A percentile compares a stretch with the other conserved stretches of the same genome.
These are phyloP conservation scores for Sebastes melanostomus DNA, from an alignment of 2,797 vertebrate species.

Conservation along the genomic window DNA sequence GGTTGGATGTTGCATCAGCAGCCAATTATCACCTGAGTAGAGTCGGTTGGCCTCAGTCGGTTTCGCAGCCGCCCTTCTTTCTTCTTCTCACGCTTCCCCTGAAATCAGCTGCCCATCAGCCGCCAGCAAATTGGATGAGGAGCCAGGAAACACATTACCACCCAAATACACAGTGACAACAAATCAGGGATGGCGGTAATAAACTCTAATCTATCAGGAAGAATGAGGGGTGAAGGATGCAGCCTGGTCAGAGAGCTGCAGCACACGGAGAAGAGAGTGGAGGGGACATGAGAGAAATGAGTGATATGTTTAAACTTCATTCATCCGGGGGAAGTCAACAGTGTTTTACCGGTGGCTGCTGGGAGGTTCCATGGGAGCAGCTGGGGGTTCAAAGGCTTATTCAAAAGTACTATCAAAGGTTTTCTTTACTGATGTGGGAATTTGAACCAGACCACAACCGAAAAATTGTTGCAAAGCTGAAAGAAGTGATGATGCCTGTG, in stretches of 20 bases:
- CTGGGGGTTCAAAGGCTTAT: slow-evolving; percentile 5
- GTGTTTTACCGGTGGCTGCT: slow-evolving; percentile 25
- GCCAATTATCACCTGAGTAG: slow-evolving; percentile 78
- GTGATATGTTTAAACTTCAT: slow-evolving; percentile 52
- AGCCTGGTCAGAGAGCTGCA: slow-evolving; percentile 37
- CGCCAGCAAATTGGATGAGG: slow-evolving; percentile 52
- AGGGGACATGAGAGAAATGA: slow-evolving; percentile 41
- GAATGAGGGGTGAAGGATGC: slow-evolving; percentile 61
- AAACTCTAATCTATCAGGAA: slow-evolving; percentile 60
- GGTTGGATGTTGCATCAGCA: slow-evolving; percentile 70
- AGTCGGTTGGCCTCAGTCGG: slow-evolving; percentile 42
- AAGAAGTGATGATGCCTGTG: neutral
- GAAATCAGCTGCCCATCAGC: slow-evolving; percentile 56
- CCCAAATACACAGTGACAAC: slow-evolving; percentile 65
- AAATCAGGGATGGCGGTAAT: slow-evolving; percentile 60
- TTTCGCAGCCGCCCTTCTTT: slow-evolving; percentile 49
- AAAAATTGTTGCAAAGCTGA: slow-evolving; percentile 15
- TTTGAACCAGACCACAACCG: slow-evolving; percentile 3
- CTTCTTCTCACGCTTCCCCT: slow-evolving; percentile 47
- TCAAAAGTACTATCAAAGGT: slow-evolving; percentile 12
- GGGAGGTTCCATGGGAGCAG: slow-evolving; percentile 20
- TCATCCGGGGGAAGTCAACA: slow-evolving; percentile 34
- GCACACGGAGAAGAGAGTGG: slow-evolving; percentile 31
- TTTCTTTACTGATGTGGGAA: slow-evolving; percentile 10
- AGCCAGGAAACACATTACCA: slow-evolving; percentile 60